A percentile compares a stretch with the other conserved stretches of the same genome.
Conservation (phyloP, 2,888 invertebrate genomes). For the Halictus ligatus region DNA sequence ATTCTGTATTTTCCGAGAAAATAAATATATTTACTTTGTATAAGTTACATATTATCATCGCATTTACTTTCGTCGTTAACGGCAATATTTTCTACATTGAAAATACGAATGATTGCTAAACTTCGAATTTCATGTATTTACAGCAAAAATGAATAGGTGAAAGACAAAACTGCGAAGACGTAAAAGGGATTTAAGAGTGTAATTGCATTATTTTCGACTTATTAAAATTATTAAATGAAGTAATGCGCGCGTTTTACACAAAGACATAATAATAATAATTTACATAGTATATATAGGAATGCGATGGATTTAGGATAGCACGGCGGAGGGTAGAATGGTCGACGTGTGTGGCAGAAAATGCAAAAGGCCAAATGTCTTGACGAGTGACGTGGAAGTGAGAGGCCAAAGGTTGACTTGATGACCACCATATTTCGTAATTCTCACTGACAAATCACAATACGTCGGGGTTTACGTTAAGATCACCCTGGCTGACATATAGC, state of each 20-base stretch:
- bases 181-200: too few relatives aligned
- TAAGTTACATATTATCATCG: background rate
- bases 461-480: background rate
- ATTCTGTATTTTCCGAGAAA: too few relatives aligned
- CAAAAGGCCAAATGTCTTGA: background rate
- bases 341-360: background rate
- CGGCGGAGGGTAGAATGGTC: background rate
- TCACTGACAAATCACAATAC: background rate
- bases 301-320: too few relatives aligned
- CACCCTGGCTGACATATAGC: background rate
- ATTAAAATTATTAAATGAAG: background rate
- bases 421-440: background rate
- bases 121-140: background rate
- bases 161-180: too few relatives aligned
- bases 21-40: background rate
- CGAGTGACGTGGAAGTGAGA: background rate
- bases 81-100: too few relatives aligned
- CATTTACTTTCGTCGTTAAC: too few relatives aligned
- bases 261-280: background rate
- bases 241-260: background rate
- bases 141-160: too few relatives aligned
- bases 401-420: background rate
- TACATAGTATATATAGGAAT: too few relatives aligned
- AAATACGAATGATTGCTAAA: too few relatives aligned
- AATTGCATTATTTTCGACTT: background rate